These are phyloP conservation scores for Tachina fera DNA, from an alignment of 2,888 invertebrate genomes.

Conservation along the genomic window DNA sequence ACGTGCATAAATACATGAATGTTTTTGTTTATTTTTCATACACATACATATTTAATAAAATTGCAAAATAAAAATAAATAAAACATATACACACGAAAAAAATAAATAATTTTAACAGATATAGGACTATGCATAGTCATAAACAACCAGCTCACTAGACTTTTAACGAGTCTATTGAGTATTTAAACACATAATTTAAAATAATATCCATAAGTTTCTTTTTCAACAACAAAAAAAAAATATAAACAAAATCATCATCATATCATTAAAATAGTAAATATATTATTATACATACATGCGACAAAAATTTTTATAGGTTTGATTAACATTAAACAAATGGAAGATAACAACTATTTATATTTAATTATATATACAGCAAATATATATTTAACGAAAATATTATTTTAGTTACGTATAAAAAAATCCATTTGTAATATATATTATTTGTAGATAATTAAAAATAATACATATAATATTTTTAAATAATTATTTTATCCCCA, in stretches of 20 bases:
- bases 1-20: neutral
- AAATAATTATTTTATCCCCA: too few species aligned
- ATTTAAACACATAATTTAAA: conserved; percentile 21
- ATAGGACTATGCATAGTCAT: too few species aligned
- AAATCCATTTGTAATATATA: neutral
- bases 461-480: too few species aligned
- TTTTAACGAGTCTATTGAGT: conserved; percentile 28
- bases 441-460: too few species aligned
- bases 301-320: conserved; percentile 18
- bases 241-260: conserved; percentile 53
- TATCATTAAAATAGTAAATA: conserved; percentile 48
- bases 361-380: neutral
- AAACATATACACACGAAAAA: neutral
- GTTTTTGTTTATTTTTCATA: neutral
- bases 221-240: neutral
- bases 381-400: neutral
- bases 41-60: neutral
- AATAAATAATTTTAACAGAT: too few species aligned
- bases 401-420: conserved; percentile 2
- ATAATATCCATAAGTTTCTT: conserved; percentile 30
- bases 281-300: conserved; percentile 27
- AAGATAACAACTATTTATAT: neutral
- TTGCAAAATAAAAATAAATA: neutral
- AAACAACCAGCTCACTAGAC: neutral
- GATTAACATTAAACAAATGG: conserved; percentile 5